These are phyloP conservation scores for Nyleta sp. DNA, from an alignment of 2,888 invertebrate genomes.

Conservation along the genomic window DNA sequence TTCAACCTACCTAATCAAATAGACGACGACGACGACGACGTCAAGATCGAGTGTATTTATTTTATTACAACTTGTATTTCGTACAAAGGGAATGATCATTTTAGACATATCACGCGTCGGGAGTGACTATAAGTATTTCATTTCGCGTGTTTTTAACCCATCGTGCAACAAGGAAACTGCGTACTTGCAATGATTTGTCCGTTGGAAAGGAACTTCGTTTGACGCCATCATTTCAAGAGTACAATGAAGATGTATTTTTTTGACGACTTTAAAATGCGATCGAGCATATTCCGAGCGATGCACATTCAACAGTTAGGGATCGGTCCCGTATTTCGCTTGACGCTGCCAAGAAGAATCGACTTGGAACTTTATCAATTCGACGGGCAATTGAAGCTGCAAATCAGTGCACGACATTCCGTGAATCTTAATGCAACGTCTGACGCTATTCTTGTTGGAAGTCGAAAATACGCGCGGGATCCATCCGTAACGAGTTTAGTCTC, in stretches of 20 bases:
- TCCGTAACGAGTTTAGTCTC: slow-evolving; percentile 40
- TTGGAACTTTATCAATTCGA: too few species aligned
- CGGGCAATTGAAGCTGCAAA: too few species aligned
- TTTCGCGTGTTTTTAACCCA: slow-evolving; percentile 38
- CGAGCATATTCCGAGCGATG: slow-evolving; percentile 43
- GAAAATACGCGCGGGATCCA: slow-evolving; percentile 15
- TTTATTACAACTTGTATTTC: slow-evolving; percentile 55
- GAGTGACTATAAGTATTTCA: slow-evolving; percentile 43
- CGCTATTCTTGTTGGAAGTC: slow-evolving; percentile 18
- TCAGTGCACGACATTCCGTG: too few species aligned
- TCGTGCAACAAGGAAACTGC: slow-evolving; percentile 29
- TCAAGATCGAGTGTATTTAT: slow-evolving; percentile 49
- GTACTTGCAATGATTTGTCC: slow-evolving; percentile 53
- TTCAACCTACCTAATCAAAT: slow-evolving; percentile 46
- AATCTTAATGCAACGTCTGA: too few species aligned
- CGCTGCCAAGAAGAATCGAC: slow-evolving; percentile 5
- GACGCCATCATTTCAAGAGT: slow-evolving; percentile 54
- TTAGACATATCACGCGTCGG: slow-evolving; percentile 58
- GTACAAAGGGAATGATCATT: slow-evolving; percentile 43
- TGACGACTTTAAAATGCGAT: slow-evolving; percentile 50
- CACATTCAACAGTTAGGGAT: slow-evolving; percentile 32
- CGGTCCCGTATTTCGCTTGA: background rate
- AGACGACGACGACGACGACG: slow-evolving; percentile 34
- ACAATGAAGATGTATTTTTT: slow-evolving; percentile 61
- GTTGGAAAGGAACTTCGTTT: slow-evolving; percentile 40